A percentile compares a stretch with the other conserved stretches of the same genome.
phyloP scores from a whole-genome alignment of 1,140 invertebrate species.

The Octopus sinensis region DNA sequence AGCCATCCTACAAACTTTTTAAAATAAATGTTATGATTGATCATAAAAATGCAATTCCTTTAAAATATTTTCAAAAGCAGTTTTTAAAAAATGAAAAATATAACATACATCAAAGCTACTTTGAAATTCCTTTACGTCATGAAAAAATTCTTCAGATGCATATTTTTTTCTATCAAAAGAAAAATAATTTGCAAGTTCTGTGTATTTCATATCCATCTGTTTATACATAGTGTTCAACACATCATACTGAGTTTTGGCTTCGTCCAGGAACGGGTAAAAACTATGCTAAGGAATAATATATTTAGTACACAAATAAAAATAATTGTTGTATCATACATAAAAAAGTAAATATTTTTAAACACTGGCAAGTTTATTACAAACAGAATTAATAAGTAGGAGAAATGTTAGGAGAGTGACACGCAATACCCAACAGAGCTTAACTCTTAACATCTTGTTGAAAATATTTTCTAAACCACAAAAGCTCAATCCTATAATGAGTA shows the following conservation, averaged over 20 bases:
- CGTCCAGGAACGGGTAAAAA: conserved; percentile 36
- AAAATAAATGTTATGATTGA: neutral
- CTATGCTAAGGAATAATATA: conserved; percentile 41
- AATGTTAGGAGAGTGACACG: too few relatives aligned
- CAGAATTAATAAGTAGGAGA: too few relatives aligned
- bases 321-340: too few relatives aligned
- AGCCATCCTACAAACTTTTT: too few relatives aligned
- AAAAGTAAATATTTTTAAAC: too few relatives aligned
- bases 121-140: conserved; percentile 92
- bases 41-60: neutral
- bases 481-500: too few relatives aligned
- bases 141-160: conserved; percentile 92
- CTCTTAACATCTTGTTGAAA: too few relatives aligned
- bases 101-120: conserved; percentile 78
- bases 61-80: neutral
- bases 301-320: too few relatives aligned
- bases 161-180: conserved; percentile 92
- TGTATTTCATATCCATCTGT: conserved; percentile 85
- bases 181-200: conserved; percentile 83
- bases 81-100: neutral
- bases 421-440: too few relatives aligned
- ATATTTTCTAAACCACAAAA: too few relatives aligned
- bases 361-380: too few relatives aligned
- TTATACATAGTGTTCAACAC: conserved; percentile 88
- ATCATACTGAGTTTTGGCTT: conserved; percentile 78